Evolutionary conservation across 2,113 vertebrate genomes (phyloP).

Genomic region (Sander vitreus): DNA sequence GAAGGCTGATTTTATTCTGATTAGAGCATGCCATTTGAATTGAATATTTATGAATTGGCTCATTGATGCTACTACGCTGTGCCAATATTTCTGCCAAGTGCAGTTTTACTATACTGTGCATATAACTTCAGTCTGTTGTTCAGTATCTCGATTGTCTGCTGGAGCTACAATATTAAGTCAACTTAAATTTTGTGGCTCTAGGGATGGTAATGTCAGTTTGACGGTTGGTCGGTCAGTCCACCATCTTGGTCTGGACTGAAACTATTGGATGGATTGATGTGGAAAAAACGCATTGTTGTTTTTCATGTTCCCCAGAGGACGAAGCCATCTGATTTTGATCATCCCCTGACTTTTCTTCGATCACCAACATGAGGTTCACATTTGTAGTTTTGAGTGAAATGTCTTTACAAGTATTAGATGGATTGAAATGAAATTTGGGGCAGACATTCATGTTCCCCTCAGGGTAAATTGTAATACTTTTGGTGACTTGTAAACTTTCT

Average conservation of each 20-base stretch:
- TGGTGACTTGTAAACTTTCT: background rate
- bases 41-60: background rate
- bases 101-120: background rate
- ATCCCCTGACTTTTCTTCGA: background rate
- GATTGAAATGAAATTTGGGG: background rate
- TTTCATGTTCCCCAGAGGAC: background rate
- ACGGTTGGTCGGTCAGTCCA: background rate
- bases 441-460: background rate
- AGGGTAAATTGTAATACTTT: background rate
- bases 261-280: background rate
- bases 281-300: background rate
- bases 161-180: background rate
- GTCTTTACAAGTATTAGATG: background rate
- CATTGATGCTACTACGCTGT: background rate
- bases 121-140: background rate
- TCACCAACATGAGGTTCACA: background rate
- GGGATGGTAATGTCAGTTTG: background rate
- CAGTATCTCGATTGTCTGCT: background rate
- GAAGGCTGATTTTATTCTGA: background rate
- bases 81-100: slow-evolving; percentile 10
- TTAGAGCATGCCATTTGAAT: slow-evolving; percentile 4
- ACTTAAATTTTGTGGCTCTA: background rate
- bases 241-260: background rate
- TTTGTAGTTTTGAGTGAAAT: background rate
- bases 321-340: background rate